Conservation (phyloP, 2,113 vertebrate species). For the Cavia porcellus region DNA sequence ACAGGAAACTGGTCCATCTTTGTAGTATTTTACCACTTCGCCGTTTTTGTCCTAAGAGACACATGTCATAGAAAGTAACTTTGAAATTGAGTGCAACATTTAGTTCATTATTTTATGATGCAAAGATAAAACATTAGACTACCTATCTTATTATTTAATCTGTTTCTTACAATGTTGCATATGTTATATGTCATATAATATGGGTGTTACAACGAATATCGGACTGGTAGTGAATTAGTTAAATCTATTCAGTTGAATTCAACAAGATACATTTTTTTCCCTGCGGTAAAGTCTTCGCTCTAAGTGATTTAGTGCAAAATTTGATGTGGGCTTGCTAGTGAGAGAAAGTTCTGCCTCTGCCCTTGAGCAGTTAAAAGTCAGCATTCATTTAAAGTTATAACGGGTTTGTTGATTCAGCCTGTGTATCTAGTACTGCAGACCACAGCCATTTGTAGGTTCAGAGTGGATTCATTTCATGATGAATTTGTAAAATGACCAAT, state of each 20-base stretch:
- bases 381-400: not conserved
- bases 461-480: not conserved
- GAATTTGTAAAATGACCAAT: not conserved
- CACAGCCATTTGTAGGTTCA: not conserved
- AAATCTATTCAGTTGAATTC: not conserved
- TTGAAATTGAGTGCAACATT: not conserved
- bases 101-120: not conserved
- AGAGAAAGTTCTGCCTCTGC: not conserved
- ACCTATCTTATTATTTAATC: constrained; percentile 9
- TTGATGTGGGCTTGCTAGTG: not conserved
- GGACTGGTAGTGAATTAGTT: not conserved
- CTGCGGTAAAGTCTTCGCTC: not conserved
- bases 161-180: not conserved
- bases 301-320: not conserved
- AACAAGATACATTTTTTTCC: constrained; percentile 31
- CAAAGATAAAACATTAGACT: not conserved
- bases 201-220: not conserved
- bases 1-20: not conserved
- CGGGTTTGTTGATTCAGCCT: not conserved
- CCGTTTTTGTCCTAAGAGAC: not conserved
- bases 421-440: not conserved
- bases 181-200: not conserved
- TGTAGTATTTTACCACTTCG: not conserved
- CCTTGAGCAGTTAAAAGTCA: not conserved
- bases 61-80: not conserved